phyloP scores from a whole-genome alignment of 2,113 vertebrate genomes.

The rat (Rattus norvegicus) region GRCr8 NC_086024.1:69982001-69982500 shows the following conservation, averaged over 20 bases:
- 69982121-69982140: constrained; percentile 49
- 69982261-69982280: constrained; percentile 24
- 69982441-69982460: background rate
- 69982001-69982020: background rate
- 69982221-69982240: constrained; percentile 60
- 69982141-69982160: constrained; percentile 55
- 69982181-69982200: constrained; percentile 28
- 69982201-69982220: constrained; percentile 52
- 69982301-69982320: constrained; percentile 43
- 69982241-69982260: constrained; percentile 34
- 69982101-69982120: constrained; percentile 59
- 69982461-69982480: background rate
- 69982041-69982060: constrained; percentile 47
- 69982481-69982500: background rate
- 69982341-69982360: constrained; percentile 66
- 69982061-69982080: background rate
- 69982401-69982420: constrained; percentile 57
- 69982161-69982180: constrained; percentile 38
- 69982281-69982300: constrained; percentile 19
- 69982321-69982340: constrained; percentile 29
- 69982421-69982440: constrained; percentile 31
- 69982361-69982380: constrained; percentile 51
- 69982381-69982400: constrained; percentile 52
- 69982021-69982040: background rate
- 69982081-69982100: constrained; percentile 49